phyloP scores from a whole-genome alignment of 2,888 invertebrate species.

The Celastrina argiolus region DNA sequence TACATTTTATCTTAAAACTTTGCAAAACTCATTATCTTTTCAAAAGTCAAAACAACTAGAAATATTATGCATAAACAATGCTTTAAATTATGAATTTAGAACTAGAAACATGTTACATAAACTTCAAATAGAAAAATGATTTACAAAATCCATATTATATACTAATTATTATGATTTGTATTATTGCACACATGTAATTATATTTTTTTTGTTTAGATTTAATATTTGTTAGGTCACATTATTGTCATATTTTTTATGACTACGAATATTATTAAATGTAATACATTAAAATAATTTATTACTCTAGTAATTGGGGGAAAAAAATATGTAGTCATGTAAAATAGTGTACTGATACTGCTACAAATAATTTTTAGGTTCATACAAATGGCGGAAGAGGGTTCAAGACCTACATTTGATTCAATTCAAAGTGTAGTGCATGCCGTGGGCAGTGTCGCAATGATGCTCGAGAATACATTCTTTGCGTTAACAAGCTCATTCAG shows the following conservation, averaged over 20 bases:
- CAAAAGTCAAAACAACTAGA: not conserved
- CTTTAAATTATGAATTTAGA: not conserved
- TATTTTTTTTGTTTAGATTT: no score
- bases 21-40: not conserved
- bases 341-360: not conserved
- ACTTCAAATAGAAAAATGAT: no score
- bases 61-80: not conserved
- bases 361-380: constrained; percentile 79
- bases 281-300: no score
- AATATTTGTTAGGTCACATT: no score
- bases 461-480: constrained; percentile 97
- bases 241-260: no score
- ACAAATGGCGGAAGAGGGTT: constrained; percentile 93
- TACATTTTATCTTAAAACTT: not conserved
- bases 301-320: no score
- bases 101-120: no score
- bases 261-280: no score
- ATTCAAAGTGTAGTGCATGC: constrained; percentile 95
- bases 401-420: constrained; percentile 94
- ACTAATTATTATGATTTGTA: no score
- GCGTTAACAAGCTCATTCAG: constrained; percentile 97
- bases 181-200: no score
- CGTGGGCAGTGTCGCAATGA: constrained; percentile 95
- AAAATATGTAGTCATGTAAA: not conserved
- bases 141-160: no score